Conservation (phyloP, 2,797 vertebrate species). For the Hirundo rustica region DNA sequence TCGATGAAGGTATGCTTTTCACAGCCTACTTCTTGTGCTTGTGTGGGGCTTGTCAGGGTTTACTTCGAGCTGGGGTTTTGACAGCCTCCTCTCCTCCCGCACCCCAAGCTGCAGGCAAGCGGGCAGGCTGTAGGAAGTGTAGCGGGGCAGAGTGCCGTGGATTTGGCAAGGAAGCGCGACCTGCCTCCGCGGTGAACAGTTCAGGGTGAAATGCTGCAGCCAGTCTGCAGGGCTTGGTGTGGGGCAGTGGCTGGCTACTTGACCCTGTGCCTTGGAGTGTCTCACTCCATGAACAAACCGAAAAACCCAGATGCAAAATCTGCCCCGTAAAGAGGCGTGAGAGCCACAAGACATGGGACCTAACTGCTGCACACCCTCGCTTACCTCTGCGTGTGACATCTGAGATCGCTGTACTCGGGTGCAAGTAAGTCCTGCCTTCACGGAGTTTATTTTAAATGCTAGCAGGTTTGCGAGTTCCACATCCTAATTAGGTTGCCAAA, state of each 20-base stretch:
- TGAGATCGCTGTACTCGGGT: background rate
- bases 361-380: background rate
- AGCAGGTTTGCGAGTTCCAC: background rate
- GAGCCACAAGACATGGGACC: background rate
- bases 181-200: background rate
- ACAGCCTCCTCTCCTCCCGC: slow-evolving; percentile 56
- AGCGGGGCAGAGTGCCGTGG: background rate
- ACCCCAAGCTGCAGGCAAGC: slow-evolving; percentile 23
- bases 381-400: background rate
- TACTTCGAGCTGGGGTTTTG: slow-evolving; percentile 28
- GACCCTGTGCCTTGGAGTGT: background rate
- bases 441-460: slow-evolving; percentile 9
- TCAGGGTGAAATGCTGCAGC: background rate
- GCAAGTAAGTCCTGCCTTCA: slow-evolving; percentile 17
- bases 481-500: slow-evolving; percentile 8
- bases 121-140: slow-evolving; percentile 56
- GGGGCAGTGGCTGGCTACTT: background rate
- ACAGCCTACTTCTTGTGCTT: slow-evolving; percentile 56
- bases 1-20: slow-evolving; percentile 40
- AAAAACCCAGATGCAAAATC: background rate
- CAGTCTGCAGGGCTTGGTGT: background rate
- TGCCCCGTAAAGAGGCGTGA: background rate
- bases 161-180: background rate
- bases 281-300: background rate
- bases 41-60: slow-evolving; percentile 60